phyloP scores from a whole-genome alignment of 2,888 invertebrate species.

The Leucoptera coffeella region DNA sequence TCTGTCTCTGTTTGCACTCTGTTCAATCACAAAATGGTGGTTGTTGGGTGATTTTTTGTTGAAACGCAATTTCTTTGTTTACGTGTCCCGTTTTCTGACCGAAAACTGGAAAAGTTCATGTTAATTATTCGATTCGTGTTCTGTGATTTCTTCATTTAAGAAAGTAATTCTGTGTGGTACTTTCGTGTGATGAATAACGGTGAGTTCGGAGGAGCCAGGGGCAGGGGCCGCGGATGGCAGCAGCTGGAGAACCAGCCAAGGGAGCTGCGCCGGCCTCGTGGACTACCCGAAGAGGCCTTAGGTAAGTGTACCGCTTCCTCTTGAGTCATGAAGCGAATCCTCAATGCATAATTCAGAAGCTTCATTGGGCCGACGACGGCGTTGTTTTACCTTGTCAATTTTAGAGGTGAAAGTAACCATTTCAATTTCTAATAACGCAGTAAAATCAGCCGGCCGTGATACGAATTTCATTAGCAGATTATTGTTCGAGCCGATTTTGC shows the following conservation, averaged over 20 bases:
- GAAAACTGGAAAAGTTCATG: conserved; percentile 8
- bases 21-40: too few species aligned
- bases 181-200: conserved; percentile 44
- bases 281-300: conserved; percentile 24
- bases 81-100: conserved; percentile 36
- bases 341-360: not conserved
- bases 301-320: conserved; percentile 13
- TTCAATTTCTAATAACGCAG: conserved; percentile 43
- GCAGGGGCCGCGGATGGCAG: conserved; percentile 47
- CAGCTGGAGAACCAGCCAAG: conserved; percentile 37
- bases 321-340: not conserved
- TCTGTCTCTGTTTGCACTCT: too few species aligned
- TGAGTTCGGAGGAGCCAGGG: conserved; percentile 40
- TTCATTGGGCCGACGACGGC: conserved; percentile 19
- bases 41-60: conserved; percentile 13
- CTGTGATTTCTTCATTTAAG: too few species aligned
- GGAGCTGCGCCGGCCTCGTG: conserved; percentile 38
- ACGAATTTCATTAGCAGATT: conserved; percentile 4
- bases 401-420: conserved; percentile 44
- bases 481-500: too few species aligned
- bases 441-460: conserved; percentile 16
- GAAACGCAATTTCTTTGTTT: conserved; percentile 37
- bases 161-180: too few species aligned
- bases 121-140: conserved; percentile 8
- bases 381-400: conserved; percentile 11